Conservation (phyloP, 1,140 invertebrate genomes). For the Cardiocondyla obscurior region DNA sequence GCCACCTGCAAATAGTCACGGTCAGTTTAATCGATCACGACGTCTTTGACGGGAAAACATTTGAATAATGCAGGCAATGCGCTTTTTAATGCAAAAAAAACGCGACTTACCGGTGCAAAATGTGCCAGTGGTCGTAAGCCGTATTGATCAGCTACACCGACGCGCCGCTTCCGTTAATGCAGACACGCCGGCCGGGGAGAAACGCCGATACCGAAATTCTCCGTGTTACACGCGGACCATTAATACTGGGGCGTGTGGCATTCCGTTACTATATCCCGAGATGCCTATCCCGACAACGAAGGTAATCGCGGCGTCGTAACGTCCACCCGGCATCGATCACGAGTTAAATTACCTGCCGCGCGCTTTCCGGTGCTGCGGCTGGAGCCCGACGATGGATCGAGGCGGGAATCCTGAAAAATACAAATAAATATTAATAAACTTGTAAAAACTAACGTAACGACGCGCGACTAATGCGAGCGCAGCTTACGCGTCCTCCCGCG, state of each 20-base stretch:
- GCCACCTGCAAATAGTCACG: neutral
- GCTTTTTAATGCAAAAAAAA: conserved; percentile 28
- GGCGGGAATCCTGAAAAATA: neutral
- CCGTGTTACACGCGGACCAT: conserved; percentile 56
- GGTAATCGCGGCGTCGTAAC: conserved; percentile 41
- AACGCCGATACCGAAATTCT: conserved; percentile 60
- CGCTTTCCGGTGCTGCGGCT: neutral
- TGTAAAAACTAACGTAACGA: no score
- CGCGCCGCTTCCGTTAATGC: conserved; percentile 63
- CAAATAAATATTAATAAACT: no score
- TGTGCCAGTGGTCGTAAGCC: conserved; percentile 42
- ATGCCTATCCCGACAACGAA: conserved; percentile 46
- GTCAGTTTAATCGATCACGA: neutral
- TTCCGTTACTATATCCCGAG: conserved; percentile 63
- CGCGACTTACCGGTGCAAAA: conserved; percentile 53
- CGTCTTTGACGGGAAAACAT: neutral
- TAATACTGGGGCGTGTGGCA: conserved; percentile 57
- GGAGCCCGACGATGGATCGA: neutral
- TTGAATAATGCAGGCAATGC: conserved; percentile 32
- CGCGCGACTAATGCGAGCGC: no score
- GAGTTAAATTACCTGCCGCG: conserved; percentile 7
- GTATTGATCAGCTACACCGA: conserved; percentile 58
- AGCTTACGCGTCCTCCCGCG: no score
- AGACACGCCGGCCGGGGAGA: conserved; percentile 32
- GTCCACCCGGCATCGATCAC: conserved; percentile 58